A percentile compares a stretch with the other conserved stretches of the same genome.
Evolutionary conservation across 1,140 invertebrate genomes (phyloP).

Genomic region (Pogonomyrmex barbatus): DNA sequence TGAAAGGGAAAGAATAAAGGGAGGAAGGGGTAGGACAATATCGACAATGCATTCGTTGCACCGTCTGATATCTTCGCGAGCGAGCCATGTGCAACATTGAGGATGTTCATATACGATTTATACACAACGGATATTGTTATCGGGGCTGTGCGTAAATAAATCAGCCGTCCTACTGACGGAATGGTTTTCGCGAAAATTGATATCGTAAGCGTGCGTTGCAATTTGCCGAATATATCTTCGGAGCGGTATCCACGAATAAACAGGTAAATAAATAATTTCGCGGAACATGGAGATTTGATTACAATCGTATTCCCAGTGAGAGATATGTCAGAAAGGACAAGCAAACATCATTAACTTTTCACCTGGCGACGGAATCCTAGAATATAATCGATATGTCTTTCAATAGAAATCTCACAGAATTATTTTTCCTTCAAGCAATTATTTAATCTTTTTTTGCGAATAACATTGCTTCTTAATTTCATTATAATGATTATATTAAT

Average conservation of each 20-base stretch:
- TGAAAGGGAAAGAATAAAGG: not conserved
- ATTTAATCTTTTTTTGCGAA: not conserved
- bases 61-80: not conserved
- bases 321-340: not conserved
- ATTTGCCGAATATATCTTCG: conserved; percentile 36
- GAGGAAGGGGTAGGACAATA: not conserved
- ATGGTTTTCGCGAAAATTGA: conserved; percentile 48
- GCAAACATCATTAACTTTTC: conserved; percentile 45
- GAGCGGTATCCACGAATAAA: conserved; percentile 33
- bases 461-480: not conserved
- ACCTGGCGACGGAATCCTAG: not conserved
- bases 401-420: not conserved
- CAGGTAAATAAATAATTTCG: conserved; percentile 39
- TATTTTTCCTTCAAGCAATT: not conserved
- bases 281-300: conserved; percentile 23
- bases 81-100: conserved; percentile 37
- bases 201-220: conserved; percentile 24
- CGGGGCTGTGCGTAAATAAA: conserved; percentile 48
- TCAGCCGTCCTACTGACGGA: conserved; percentile 2
- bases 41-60: conserved; percentile 18
- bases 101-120: conserved; percentile 43
- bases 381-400: conserved; percentile 25
- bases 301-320: not conserved
- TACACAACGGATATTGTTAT: conserved; percentile 54
- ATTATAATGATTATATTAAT: not conserved